A percentile compares a stretch with the other conserved stretches of the same genome.
phyloP scores from a whole-genome alignment of 2,113 vertebrate species.

The Diadophis punctatus region DNA sequence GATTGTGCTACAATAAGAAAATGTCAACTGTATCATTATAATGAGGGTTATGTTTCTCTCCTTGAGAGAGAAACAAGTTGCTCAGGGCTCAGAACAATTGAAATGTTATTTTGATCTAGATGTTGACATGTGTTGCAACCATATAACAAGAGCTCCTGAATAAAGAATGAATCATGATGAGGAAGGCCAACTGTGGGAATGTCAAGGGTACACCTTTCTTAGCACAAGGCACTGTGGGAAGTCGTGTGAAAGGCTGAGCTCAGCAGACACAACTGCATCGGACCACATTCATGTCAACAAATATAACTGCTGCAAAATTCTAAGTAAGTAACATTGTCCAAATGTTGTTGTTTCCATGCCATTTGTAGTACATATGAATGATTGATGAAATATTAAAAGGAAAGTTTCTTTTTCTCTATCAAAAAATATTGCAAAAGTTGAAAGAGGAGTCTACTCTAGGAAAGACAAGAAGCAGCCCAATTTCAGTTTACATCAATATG shows the following conservation, averaged over 20 bases:
- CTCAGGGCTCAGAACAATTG: conserved; percentile 60
- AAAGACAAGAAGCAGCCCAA: not conserved
- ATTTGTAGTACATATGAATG: not conserved
- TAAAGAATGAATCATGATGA: not conserved
- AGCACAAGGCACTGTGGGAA: conserved; percentile 23
- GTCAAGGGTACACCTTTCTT: not conserved
- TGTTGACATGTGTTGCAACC: conserved; percentile 53
- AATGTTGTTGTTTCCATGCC: not conserved
- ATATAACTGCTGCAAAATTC: not conserved
- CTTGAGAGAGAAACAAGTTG: conserved; percentile 41
- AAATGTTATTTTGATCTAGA: conserved; percentile 62
- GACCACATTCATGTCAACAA: not conserved
- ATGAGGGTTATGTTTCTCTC: conserved; percentile 68
- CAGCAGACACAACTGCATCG: not conserved
- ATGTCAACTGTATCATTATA: conserved; percentile 70
- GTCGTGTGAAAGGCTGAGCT: conserved; percentile 26
- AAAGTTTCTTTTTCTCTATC: not conserved
- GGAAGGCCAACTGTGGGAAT: conserved; percentile 8
- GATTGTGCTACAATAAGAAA: conserved; percentile 65
- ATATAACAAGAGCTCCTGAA: conserved; percentile 43
- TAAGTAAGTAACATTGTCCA: not conserved
- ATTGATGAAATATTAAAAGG: not conserved
- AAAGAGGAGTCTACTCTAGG: not conserved
- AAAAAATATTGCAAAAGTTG: not conserved
- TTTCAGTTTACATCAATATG: not conserved